Conservation (phyloP, 2,888 invertebrate species). For the Melipona bicolor region DNA sequence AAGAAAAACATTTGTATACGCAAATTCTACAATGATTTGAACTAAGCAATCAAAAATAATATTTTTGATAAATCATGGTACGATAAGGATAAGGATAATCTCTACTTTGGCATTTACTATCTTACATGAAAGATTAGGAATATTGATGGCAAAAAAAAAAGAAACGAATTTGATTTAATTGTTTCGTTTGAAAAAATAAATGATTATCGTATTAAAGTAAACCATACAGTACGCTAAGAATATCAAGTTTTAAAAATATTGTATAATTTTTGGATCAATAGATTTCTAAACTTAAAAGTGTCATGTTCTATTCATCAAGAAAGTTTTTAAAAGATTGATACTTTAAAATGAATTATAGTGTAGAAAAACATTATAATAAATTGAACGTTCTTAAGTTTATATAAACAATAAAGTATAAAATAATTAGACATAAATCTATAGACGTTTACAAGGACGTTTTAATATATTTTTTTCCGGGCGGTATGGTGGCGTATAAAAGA, state of each 20-base stretch:
- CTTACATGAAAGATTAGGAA: background rate
- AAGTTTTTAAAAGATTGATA: too few relatives aligned
- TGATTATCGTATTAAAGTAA: too few relatives aligned
- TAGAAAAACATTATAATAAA: too few relatives aligned
- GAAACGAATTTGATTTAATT: too few relatives aligned
- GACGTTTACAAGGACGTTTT: slow-evolving; percentile 28
- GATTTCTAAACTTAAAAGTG: too few relatives aligned
- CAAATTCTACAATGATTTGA: background rate
- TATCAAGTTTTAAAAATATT: too few relatives aligned
- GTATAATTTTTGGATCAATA: too few relatives aligned
- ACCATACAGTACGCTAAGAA: too few relatives aligned
- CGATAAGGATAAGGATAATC: background rate
- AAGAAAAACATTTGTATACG: background rate
- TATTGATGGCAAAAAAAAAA: too few relatives aligned
- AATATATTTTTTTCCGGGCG: slow-evolving; percentile 63
- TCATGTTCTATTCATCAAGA: too few relatives aligned
- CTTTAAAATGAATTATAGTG: too few relatives aligned
- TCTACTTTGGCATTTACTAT: background rate
- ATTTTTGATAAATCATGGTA: background rate
- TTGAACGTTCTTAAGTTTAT: background rate
- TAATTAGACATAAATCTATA: background rate
- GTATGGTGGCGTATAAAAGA: slow-evolving; percentile 77
- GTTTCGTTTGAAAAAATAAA: background rate
- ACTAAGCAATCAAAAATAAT: background rate
- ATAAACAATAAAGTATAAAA: background rate